These are phyloP conservation scores for Melanotus villosus DNA, from an alignment of 2,888 invertebrate genomes.

Conservation along the genomic window DNA sequence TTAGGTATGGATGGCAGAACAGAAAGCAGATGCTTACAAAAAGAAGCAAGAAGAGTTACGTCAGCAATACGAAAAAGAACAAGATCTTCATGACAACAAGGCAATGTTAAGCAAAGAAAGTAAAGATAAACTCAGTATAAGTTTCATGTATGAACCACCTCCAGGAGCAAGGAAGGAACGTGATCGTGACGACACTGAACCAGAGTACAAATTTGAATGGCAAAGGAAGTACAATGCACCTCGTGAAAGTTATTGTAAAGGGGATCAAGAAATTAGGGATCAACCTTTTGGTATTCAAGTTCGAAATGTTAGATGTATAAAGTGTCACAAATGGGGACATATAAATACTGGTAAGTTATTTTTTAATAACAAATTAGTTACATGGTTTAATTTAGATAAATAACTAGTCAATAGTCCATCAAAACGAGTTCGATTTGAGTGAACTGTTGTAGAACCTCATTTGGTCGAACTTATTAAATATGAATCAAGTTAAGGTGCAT, in stretches of 20 bases:
- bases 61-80: conserved; percentile 98
- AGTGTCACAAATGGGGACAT: conserved; percentile 99
- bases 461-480: too few relatives aligned
- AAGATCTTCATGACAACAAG: conserved; percentile 97
- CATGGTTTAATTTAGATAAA: neutral
- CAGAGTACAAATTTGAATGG: conserved; percentile 99
- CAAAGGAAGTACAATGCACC: conserved; percentile 99
- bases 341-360: conserved; percentile 84
- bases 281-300: conserved; percentile 99
- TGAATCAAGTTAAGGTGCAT: too few relatives aligned
- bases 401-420: too few relatives aligned
- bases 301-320: conserved; percentile 97
- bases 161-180: conserved; percentile 95
- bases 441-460: too few relatives aligned
- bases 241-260: conserved; percentile 97
- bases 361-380: neutral
- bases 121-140: conserved; percentile 97
- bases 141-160: conserved; percentile 99
- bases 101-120: conserved; percentile 98
- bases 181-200: conserved; percentile 93
- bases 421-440: too few relatives aligned
- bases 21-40: conserved; percentile 96
- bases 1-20: conserved; percentile 99
- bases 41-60: conserved; percentile 98
- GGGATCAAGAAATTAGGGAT: conserved; percentile 97